Percentiles rank a stretch among this genome's conserved stretches.
These are phyloP conservation scores for Homarus gammarus DNA, from an alignment of 2,888 invertebrate genomes.

Conservation along the genomic window DNA sequence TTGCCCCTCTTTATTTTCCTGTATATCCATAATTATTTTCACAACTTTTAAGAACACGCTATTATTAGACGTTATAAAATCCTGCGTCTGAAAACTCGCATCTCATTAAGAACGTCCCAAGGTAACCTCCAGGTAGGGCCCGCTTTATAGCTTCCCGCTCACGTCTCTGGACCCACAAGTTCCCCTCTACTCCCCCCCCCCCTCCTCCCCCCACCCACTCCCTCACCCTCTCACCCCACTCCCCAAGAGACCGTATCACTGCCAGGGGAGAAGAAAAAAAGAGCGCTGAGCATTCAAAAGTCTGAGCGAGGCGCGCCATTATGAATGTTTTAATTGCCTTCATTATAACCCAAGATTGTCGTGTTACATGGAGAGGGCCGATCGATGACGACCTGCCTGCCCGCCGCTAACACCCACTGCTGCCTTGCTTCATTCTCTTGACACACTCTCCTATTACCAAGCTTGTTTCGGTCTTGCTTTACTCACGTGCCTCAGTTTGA, in stretches of 20 bases:
- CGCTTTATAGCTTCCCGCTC: too few relatives aligned
- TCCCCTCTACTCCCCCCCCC: too few relatives aligned
- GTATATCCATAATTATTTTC: not conserved
- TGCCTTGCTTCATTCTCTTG: not conserved
- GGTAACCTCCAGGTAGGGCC: not conserved
- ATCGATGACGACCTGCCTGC: not conserved
- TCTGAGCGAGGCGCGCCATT: not conserved
- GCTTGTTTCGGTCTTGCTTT: too few relatives aligned
- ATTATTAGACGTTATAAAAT: not conserved
- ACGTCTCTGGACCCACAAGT: too few relatives aligned
- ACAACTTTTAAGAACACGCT: not conserved
- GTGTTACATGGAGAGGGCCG: not conserved
- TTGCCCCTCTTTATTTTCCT: not conserved
- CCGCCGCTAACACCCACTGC: not conserved
- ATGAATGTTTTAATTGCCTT: constrained; percentile 1
- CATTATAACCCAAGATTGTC: not conserved
- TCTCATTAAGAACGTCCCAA: not conserved
- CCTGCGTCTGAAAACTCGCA: not conserved
- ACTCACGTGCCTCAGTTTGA: too few relatives aligned
- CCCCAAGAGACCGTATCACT: too few relatives aligned
- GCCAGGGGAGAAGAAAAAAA: not conserved
- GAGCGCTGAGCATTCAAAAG: not conserved
- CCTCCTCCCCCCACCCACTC: too few relatives aligned
- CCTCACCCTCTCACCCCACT: too few relatives aligned
- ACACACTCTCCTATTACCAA: too few relatives aligned